Evolutionary conservation across 2,113 vertebrate genomes (phyloP).

Genomic region (Rhynchopsitta pachyrhyncha): DNA sequence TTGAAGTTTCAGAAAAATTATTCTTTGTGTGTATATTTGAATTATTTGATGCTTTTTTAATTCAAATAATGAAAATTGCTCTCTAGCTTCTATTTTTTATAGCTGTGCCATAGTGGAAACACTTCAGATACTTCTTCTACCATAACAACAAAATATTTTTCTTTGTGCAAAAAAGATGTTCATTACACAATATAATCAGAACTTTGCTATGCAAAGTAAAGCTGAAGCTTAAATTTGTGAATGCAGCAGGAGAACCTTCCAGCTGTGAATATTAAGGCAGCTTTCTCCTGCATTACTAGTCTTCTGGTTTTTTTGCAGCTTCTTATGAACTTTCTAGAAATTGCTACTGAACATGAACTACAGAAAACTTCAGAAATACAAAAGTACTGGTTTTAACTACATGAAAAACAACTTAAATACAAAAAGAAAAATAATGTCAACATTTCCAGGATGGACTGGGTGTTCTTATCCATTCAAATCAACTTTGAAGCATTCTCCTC

Average conservation of each 20-base stretch:
- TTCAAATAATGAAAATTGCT: not conserved
- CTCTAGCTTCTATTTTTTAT: not conserved
- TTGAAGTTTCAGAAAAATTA: not conserved
- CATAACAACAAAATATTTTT: not conserved
- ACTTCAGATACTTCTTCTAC: not conserved
- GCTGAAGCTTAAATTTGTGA: slow-evolving; percentile 49
- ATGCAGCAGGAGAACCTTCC: slow-evolving; percentile 39
- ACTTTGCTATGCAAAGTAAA: slow-evolving; percentile 7
- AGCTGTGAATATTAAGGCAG: slow-evolving; percentile 39
- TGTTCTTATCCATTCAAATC: slow-evolving; percentile 40
- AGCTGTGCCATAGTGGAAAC: not conserved
- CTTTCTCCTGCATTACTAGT: slow-evolving; percentile 37
- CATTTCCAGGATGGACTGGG: slow-evolving; percentile 19
- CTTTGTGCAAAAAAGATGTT: not conserved
- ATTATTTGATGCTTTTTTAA: not conserved
- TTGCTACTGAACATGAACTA: slow-evolving; percentile 34
- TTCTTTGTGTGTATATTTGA: not conserved
- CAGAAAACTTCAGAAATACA: slow-evolving; percentile 38
- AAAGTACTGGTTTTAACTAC: slow-evolving; percentile 40
- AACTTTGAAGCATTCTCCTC: not conserved
- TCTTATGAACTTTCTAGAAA: slow-evolving; percentile 25
- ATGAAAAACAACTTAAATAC: slow-evolving; percentile 28
- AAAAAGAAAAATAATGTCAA: slow-evolving; percentile 5
- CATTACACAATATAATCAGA: slow-evolving; percentile 54
- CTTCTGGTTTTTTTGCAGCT: slow-evolving; percentile 23